Base-by-base conservation (phyloP, 2,113 vertebrate species). In the Mesembrinibis cayennensis region DNA sequence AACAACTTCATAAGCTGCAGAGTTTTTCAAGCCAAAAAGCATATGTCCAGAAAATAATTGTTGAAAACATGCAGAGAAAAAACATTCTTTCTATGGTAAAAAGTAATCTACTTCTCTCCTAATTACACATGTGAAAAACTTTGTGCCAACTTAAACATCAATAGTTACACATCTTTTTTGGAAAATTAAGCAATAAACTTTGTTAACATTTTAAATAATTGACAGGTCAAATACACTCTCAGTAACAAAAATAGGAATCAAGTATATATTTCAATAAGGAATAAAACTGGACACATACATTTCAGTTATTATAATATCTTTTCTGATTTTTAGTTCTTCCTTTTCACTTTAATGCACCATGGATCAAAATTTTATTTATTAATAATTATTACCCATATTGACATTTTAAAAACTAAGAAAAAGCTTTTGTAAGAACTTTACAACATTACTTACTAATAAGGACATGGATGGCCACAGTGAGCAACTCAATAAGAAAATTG, bases 1-100 rank as follows among this genome's bases (percentile, higher is more conserved):
- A 98, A 98, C 95, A 98, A 98, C 98, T 98, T 98, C 94, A 98
- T 98, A 98, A 98, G 95, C 97, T 95, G 76, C 80, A 71, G 93
- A 97, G 89, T 97, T 98, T 98, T 98, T 96, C 45, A 34, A 96
- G 83, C 69, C 66, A 87, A 92, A 96, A 97, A 92, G 81, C 89
- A 32, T 70, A 82, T 77, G 84, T 95, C 91, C 73, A 71, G 78
- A 96, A 95, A 94, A 95, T 90, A 92, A 92, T 93, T 94, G 90
- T 93, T 97, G 93, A 73, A 90, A 95, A 78, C 88, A 91, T 61
- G 22, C 29, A 89, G 66, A 70, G 81, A 92, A 94, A 95, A 95
- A 86, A 23, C 4, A 1, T 92, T 93, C 36, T 44, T 91, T 70
- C 18, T 49, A 49, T 49, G 32, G 38, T 34, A 45, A 74, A 82